phyloP scores from a whole-genome alignment of 2,113 vertebrate genomes.

The Campylomormyrus numenius region DNA sequence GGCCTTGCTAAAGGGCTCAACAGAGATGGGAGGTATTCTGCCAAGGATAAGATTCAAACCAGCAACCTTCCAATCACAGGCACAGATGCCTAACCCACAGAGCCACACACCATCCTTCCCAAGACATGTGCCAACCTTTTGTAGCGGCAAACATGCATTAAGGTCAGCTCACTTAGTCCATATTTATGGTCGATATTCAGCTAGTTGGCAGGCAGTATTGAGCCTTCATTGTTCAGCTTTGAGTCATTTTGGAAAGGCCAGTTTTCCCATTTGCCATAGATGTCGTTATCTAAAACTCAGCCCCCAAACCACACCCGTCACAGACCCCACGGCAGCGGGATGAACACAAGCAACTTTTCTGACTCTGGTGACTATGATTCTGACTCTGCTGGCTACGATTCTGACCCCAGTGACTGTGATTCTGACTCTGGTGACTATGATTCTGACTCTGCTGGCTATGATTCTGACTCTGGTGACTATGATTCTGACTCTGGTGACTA shows the following conservation, averaged over 20 bases:
- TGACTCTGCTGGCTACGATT: not conserved
- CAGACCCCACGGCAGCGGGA: not conserved
- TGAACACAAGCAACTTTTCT: not conserved
- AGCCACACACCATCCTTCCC: not conserved
- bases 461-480: too few species aligned
- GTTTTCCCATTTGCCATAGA: not conserved
- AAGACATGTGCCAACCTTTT: not conserved
- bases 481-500: too few species aligned
- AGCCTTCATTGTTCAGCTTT: not conserved
- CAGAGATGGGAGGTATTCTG: not conserved
- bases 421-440: too few species aligned
- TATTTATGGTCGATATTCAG: not conserved
- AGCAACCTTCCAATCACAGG: not conserved
- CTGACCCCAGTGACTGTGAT: too few species aligned
- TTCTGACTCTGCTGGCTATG: too few species aligned
- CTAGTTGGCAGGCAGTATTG: not conserved
- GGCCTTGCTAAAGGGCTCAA: not conserved
- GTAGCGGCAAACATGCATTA: not conserved
- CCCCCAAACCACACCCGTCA: not conserved
- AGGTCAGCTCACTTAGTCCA: not conserved
- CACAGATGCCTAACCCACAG: not conserved
- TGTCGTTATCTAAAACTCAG: not conserved
- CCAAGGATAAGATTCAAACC: not conserved
- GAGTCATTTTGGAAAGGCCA: not conserved
- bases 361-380: not conserved